phyloP scores from a whole-genome alignment of 1,140 invertebrate species.

The Brachionus rubens region DNA sequence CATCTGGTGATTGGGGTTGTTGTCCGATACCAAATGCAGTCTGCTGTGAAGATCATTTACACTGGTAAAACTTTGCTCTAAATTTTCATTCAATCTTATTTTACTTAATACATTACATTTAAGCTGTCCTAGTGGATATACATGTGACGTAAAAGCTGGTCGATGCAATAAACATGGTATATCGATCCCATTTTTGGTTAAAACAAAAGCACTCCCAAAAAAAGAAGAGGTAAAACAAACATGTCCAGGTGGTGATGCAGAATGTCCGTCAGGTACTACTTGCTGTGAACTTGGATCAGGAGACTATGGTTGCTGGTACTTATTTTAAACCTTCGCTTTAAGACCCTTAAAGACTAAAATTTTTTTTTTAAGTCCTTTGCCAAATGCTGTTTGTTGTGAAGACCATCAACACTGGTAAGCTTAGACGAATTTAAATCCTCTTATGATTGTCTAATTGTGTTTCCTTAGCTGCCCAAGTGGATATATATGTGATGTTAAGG shows the following conservation, averaged over 20 bases:
- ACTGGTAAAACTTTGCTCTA: neutral
- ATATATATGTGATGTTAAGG: slow-evolving; percentile 51
- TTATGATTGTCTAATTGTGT: slow-evolving; percentile 1
- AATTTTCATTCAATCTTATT: neutral
- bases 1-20: slow-evolving; percentile 55
- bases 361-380: slow-evolving; percentile 1
- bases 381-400: slow-evolving; percentile 51
- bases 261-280: slow-evolving; percentile 57
- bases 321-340: too few relatives aligned
- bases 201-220: neutral
- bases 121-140: slow-evolving; percentile 40
- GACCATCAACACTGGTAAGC: slow-evolving; percentile 53
- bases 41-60: slow-evolving; percentile 24
- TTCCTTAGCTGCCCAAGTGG: slow-evolving; percentile 51
- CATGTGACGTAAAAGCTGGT: slow-evolving; percentile 5
- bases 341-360: neutral
- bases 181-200: neutral
- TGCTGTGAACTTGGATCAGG: slow-evolving; percentile 56
- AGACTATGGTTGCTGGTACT: slow-evolving; percentile 56
- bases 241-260: slow-evolving; percentile 49
- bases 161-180: slow-evolving; percentile 6
- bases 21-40: slow-evolving; percentile 19
- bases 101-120: neutral
- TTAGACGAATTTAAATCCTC: neutral
- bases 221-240: neutral